These are phyloP conservation scores for Loripinus fragilis DNA, from an alignment of 2,888 invertebrate species.

Conservation along the genomic window DNA sequence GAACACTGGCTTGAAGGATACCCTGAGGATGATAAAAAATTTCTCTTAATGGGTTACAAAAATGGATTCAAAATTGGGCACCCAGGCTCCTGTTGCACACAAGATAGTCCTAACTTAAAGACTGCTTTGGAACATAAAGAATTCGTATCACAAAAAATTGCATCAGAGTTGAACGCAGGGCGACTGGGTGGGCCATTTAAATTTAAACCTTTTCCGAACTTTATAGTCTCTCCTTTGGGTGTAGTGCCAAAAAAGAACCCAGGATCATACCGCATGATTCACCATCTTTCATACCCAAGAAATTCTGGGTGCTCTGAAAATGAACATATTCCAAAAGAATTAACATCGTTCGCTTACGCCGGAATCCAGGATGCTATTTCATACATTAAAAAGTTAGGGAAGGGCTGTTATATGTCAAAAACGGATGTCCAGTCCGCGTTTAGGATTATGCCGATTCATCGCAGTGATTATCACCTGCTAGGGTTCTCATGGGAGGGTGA, in stretches of 20 bases:
- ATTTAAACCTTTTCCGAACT: background rate
- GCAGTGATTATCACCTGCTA: background rate
- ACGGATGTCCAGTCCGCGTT: background rate
- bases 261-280: background rate
- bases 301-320: conserved; percentile 3
- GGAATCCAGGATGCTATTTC: background rate
- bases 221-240: background rate
- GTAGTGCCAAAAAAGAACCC: background rate
- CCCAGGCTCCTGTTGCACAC: background rate
- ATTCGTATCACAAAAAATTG: background rate
- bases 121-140: background rate
- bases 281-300: background rate
- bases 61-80: too few species aligned
- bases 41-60: too few species aligned
- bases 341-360: background rate
- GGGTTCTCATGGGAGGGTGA: background rate
- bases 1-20: too few species aligned
- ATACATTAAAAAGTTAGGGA: background rate
- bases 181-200: background rate
- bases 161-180: background rate
- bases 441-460: background rate
- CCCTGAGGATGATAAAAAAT: too few species aligned
- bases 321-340: conserved; percentile 2
- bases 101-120: background rate
- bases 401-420: background rate